Base-by-base conservation (phyloP, 2,797 vertebrate species). In the Chromobotia macracanthus region DNA sequence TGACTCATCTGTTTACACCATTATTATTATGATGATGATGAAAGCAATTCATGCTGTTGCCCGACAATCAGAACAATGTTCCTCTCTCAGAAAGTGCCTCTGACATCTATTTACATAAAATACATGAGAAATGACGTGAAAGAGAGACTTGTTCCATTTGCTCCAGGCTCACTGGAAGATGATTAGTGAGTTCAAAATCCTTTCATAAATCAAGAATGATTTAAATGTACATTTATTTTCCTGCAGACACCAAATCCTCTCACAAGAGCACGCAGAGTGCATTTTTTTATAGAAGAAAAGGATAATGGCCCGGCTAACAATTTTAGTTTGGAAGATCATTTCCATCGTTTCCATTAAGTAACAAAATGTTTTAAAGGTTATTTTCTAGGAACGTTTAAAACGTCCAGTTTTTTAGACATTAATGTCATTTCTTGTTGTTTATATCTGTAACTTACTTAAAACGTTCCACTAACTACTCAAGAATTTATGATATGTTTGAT, bases 11-110 rank as follows among this genome's bases (percentile, higher is more conserved):
- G 35, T 67, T 13, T 56, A 46, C 50, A 55, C 38, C 16, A 60
- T 21, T 25, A 56, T 68, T 60, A 38, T 55, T 38, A 41, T 9
- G 0, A 41, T 9, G 0, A 25, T 60, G 51, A 72, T 75, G 79
- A 80, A 79, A 75, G 46, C 21, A 64, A 72, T 71, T 78, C 41
- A 18, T 70, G 19, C 66, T 51, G 15, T 51, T 44, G 46, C 65
- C 75, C 72, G 75, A 81, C 50, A 75, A 50, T 81, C 38, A 79
- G 48, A 81, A 81, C 38, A 64, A 41, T 53, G 38, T 21, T 53
- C 35, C 28, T 5, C 21, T 51, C 53, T 63, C 3, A 69, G 53
- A 72, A 13, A 21, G 60, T 15, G 25, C 55, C 16, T 55, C 67
- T 58, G 72, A 80, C 67, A 21, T 75, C 51, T 65, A 55, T 56